Evolutionary conservation across 1,140 invertebrate species (phyloP).

Genomic region (Zaprionus kolodkinae): DNA sequence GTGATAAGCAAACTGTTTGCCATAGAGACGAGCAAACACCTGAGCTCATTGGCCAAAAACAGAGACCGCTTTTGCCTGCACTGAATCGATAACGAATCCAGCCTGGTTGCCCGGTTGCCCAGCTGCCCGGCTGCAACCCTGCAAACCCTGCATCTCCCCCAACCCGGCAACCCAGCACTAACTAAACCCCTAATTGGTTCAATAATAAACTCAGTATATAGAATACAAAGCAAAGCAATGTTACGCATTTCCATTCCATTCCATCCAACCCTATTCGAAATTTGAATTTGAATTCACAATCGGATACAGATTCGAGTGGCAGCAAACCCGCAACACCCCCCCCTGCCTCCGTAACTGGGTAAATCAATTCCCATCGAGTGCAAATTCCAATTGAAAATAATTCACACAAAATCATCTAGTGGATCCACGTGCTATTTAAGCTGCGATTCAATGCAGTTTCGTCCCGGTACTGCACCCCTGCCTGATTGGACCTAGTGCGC

Average conservation of each 20-base stretch:
- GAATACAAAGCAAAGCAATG: background rate
- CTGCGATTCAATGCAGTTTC: background rate
- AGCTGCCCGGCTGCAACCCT: background rate
- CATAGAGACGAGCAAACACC: slow-evolving; percentile 41
- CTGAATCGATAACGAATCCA: background rate
- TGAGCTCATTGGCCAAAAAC: slow-evolving; percentile 13
- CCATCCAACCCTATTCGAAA: background rate
- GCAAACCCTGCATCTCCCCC: background rate
- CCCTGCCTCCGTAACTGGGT: background rate
- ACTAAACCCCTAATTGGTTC: slow-evolving; percentile 16
- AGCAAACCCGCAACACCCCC: background rate
- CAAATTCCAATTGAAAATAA: background rate
- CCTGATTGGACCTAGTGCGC: background rate
- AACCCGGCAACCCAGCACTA: background rate
- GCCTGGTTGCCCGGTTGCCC: slow-evolving; percentile 1
- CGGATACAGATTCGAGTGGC: background rate
- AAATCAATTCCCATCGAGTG: background rate
- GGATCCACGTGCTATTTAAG: background rate
- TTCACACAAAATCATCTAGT: background rate
- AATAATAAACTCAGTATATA: slow-evolving; percentile 21
- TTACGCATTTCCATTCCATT: background rate
- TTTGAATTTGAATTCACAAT: background rate
- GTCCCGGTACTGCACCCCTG: background rate
- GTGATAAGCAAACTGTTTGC: slow-evolving; percentile 30
- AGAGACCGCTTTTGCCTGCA: background rate